Evolutionary conservation across 1,140 invertebrate genomes (phyloP).

Genomic region (Oryctes rhinoceros): DNA sequence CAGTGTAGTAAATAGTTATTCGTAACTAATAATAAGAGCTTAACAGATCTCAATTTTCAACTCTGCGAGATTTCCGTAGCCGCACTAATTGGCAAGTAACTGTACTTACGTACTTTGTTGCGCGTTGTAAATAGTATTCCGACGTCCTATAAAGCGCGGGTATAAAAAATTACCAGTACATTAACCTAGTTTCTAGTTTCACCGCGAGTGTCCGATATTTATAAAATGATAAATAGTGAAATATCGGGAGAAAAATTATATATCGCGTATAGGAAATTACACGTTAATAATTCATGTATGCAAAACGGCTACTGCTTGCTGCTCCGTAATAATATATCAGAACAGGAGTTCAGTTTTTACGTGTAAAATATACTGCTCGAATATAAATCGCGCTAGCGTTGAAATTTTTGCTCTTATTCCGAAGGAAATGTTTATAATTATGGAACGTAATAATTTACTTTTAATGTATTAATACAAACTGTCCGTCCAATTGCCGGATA

Average conservation of each 20-base stretch:
- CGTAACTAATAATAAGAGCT: too few species aligned
- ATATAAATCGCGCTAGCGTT: slow-evolving; percentile 15
- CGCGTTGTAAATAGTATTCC: not conserved
- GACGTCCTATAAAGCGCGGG: not conserved
- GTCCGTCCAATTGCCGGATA: not conserved
- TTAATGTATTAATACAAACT: slow-evolving; percentile 15
- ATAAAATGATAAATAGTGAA: slow-evolving; percentile 28
- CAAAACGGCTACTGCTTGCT: slow-evolving; percentile 26
- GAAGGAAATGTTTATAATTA: slow-evolving; percentile 17
- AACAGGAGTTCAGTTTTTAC: not conserved
- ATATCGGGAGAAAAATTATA: slow-evolving; percentile 30
- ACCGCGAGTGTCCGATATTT: slow-evolving; percentile 4
- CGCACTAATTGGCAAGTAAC: not conserved
- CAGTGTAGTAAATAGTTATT: too few species aligned
- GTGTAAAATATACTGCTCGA: not conserved
- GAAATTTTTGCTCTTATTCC: slow-evolving; percentile 11
- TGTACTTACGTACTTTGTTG: not conserved
- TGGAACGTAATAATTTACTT: slow-evolving; percentile 4
- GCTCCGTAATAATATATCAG: slow-evolving; percentile 22
- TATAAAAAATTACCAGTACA: not conserved
- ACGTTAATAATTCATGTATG: slow-evolving; percentile 35
- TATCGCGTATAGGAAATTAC: slow-evolving; percentile 31
- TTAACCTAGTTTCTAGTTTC: slow-evolving; percentile 27
- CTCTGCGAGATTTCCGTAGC: too few species aligned
- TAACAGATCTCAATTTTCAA: too few species aligned